Conservation (phyloP, 2,113 vertebrate genomes). For the Petrocephalus zakoni region DNA sequence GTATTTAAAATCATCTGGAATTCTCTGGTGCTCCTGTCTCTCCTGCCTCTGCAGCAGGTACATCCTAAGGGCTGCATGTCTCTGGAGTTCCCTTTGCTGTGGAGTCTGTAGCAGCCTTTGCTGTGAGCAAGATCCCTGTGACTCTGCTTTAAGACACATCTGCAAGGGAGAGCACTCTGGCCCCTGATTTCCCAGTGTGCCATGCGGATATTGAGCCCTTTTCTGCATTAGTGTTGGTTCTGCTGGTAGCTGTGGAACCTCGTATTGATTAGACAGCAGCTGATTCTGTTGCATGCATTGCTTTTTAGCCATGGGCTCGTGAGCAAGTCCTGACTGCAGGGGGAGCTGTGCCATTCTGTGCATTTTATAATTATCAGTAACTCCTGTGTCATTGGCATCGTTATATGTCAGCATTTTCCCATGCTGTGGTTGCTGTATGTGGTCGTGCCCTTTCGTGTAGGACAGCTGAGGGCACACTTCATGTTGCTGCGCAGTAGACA, state of each 20-base stretch:
- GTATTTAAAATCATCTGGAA: constrained; percentile 51
- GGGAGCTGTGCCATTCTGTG: constrained; percentile 39
- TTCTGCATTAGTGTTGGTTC: constrained; percentile 44
- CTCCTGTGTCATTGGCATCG: neutral
- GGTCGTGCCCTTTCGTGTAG: neutral
- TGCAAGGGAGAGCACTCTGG: constrained; percentile 24
- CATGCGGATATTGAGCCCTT: constrained; percentile 53
- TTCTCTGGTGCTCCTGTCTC: constrained; percentile 64
- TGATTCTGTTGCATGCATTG: constrained; percentile 48
- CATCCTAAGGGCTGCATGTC: constrained; percentile 79
- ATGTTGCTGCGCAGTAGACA: constrained; percentile 37
- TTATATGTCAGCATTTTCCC: neutral
- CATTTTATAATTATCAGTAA: neutral
- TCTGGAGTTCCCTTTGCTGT: constrained; percentile 63
- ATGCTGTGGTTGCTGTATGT: constrained; percentile 45
- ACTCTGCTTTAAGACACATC: constrained; percentile 55
- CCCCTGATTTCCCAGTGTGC: constrained; percentile 41
- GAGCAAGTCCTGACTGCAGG: constrained; percentile 64
- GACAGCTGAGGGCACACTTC: neutral
- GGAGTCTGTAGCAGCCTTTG: constrained; percentile 60
- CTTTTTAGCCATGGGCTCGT: constrained; percentile 53
- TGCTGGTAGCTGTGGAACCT: constrained; percentile 55
- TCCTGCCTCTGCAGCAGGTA: constrained; percentile 80
- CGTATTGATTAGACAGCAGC: constrained; percentile 42
- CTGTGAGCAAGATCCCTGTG: constrained; percentile 48